Evolutionary conservation across 2,888 invertebrate species (phyloP), one percentile per base, ranked within the genome.

Genomic region (Spilarctia lutea): DNA sequence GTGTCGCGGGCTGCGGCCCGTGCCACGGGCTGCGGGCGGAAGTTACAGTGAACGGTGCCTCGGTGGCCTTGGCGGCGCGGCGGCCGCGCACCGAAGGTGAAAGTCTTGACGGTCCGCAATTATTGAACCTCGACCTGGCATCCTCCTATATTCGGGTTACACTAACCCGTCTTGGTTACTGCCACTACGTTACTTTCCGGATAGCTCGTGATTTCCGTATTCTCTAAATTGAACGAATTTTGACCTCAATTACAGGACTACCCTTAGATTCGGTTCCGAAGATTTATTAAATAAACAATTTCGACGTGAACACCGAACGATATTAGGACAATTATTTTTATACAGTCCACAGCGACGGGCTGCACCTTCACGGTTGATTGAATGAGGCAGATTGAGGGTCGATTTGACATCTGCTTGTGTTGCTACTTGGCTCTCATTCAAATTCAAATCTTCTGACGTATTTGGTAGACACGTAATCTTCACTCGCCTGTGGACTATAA

Each of bases 61-160:
- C 91, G 82, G 88, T 87, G 94, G 94, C 94, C 94, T 94, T 94
- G 94, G 88, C 87, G 93, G 88, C 86, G 89, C 89, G 88, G 90
- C 90, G 91, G 90, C 91, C 90, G 92, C 90, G 90, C 93, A 91
- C 88, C 93, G 95, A 95, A 94, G 95, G 95, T 95, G 95, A 95
- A 95, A 95, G 95, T 95, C 94, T 94, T 91, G 91, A 89, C 92
- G 87, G 89, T 88, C 88, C 87, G 93, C 93, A 93, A 94, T 94
- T 93, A 94, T 92, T 93, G 93, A 94, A 93, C 94, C 94, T 94
- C 94, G 93, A 92, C 92, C 93, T 90, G 88, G 88, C 92, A 93
- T 93, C 94, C 92, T 92, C 89, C 89, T 87, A 89, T 89, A 65
- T 71, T 71, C 71, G 91, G 91, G 90, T 90, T 91, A 89, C 86